A percentile compares a stretch with the other conserved stretches of the same genome.
Conservation (phyloP, 2,888 invertebrate species). For the Diogma glabrata region DNA sequence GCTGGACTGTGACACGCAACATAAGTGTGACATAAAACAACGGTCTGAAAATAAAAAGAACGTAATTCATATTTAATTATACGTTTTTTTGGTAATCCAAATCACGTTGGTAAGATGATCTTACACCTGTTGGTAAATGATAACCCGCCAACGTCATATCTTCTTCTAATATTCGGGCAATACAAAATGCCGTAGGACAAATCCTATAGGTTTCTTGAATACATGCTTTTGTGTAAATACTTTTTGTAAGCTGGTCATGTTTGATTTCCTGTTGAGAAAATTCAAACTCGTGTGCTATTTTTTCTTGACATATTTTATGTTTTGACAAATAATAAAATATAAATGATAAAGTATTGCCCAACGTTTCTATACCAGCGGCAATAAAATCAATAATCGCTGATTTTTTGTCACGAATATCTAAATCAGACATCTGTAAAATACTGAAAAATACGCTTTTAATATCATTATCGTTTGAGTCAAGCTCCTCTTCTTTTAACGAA, state of each 20-base stretch:
- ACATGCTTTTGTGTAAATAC: constrained; percentile 69
- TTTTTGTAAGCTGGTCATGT: constrained; percentile 47
- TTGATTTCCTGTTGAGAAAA: constrained; percentile 43
- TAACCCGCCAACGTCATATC: constrained; percentile 60
- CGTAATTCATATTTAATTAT: background rate
- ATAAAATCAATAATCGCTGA: constrained; percentile 78
- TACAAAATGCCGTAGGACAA: constrained; percentile 62
- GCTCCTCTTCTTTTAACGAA: constrained; percentile 44
- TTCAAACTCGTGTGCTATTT: constrained; percentile 52
- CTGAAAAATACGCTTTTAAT: constrained; percentile 63
- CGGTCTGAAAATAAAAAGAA: constrained; percentile 42
- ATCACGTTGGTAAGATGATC: constrained; percentile 24
- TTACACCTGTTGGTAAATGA: constrained; percentile 57
- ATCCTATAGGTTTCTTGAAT: constrained; percentile 57
- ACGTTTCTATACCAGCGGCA: constrained; percentile 75
- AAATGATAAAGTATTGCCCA: constrained; percentile 71
- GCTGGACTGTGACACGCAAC: constrained; percentile 64
- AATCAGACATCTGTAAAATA: constrained; percentile 55
- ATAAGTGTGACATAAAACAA: constrained; percentile 70
- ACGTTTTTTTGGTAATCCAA: background rate
- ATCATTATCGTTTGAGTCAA: constrained; percentile 39
- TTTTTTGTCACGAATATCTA: constrained; percentile 71
- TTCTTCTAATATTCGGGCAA: constrained; percentile 63
- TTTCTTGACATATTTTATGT: constrained; percentile 51
- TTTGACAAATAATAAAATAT: constrained; percentile 61